Evolutionary conservation across 2,113 vertebrate genomes (phyloP).

Genomic region (Laterallus jamaicensis): DNA sequence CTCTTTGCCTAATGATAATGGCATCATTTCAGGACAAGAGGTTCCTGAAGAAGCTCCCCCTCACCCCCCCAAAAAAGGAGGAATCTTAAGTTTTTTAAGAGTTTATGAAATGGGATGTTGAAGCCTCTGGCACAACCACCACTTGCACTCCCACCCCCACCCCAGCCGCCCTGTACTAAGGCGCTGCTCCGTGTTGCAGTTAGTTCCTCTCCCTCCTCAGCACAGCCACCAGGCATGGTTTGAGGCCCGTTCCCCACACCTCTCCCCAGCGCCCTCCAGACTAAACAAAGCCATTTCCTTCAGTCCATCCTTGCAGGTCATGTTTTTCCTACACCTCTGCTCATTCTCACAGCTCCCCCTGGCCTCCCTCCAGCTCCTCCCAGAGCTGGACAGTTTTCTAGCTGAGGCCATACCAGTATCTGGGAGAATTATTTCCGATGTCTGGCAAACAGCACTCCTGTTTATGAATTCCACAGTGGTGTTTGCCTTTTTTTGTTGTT

Average conservation of each 20-base stretch:
- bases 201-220: background rate
- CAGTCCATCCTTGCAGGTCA: slow-evolving; percentile 14
- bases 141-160: accelerated
- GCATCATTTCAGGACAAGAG: too few relatives aligned
- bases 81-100: background rate
- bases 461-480: background rate
- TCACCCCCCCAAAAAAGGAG: background rate
- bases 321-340: slow-evolving; percentile 48
- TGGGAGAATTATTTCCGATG: background rate
- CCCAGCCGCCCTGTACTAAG: accelerated
- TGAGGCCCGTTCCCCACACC: background rate
- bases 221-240: background rate
- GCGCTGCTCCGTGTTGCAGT: accelerated
- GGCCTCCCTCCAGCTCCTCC: slow-evolving; percentile 9
- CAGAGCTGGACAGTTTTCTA: background rate
- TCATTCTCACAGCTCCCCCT: background rate
- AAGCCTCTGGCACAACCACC: accelerated
- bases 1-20: accelerated
- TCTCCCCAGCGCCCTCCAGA: background rate
- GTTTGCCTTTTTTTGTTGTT: background rate
- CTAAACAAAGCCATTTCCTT: background rate
- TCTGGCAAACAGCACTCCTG: background rate
- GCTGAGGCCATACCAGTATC: background rate
- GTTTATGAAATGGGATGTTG: background rate
- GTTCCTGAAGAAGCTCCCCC: background rate